A percentile compares a stretch with the other conserved stretches of the same genome.
phyloP scores from a whole-genome alignment of 2,113 vertebrate species.

The Pelusios castaneus region DNA sequence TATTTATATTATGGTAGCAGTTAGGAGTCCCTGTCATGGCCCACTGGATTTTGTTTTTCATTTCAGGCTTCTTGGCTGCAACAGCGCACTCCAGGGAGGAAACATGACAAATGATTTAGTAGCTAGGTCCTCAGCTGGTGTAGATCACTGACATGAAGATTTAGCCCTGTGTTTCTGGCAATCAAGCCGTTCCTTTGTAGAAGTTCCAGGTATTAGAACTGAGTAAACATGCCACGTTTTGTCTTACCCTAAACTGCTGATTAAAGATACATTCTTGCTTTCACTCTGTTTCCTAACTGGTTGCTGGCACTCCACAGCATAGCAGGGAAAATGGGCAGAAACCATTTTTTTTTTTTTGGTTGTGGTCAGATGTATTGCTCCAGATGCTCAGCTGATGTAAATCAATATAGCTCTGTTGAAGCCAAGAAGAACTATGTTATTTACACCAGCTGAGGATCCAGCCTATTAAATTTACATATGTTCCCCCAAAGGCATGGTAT shows the following conservation, averaged over 20 bases:
- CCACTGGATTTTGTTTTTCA: constrained; percentile 21
- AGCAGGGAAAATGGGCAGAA: not conserved
- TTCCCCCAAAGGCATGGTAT: fast-evolving
- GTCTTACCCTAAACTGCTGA: not conserved
- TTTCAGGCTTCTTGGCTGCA: not conserved
- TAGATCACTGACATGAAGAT: not conserved
- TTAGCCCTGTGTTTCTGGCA: not conserved
- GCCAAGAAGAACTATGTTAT: not conserved
- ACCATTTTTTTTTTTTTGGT: not conserved
- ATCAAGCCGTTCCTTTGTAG: not conserved
- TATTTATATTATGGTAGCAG: not conserved
- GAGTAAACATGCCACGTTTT: fast-evolving
- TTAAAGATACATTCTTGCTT: not conserved
- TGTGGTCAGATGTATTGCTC: fast-evolving
- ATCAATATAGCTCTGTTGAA: not conserved
- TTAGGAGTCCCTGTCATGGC: not conserved
- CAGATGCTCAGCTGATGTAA: not conserved
- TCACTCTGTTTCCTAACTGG: not conserved
- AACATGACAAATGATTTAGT: not conserved
- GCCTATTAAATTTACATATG: not conserved
- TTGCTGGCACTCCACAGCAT: not conserved
- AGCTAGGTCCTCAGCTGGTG: not conserved
- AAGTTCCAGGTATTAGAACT: not conserved
- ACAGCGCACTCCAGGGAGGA: not conserved
- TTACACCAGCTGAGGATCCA: not conserved